Evolutionary conservation across 2,888 invertebrate species (phyloP).

Genomic region (Catocala nupta): DNA sequence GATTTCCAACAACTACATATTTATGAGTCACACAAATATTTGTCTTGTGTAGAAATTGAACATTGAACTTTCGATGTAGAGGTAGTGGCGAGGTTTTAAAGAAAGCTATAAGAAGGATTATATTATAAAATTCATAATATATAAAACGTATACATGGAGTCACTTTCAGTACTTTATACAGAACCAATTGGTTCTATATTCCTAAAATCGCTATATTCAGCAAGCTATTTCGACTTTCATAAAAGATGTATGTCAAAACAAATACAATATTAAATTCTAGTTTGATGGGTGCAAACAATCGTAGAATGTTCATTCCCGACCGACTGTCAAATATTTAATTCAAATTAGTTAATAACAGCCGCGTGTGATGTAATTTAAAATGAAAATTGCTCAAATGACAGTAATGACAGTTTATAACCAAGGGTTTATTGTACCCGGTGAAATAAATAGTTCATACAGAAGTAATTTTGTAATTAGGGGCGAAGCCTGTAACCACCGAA

Average conservation of each 20-base stretch:
- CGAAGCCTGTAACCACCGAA: conserved; percentile 31
- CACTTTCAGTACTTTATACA: too few species aligned
- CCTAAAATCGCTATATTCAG: too few species aligned
- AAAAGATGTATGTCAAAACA: conserved; percentile 26
- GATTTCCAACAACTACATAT: too few species aligned
- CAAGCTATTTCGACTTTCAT: background rate
- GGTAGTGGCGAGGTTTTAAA: too few species aligned
- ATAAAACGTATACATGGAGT: too few species aligned
- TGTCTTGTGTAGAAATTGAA: too few species aligned
- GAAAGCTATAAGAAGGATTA: too few species aligned
- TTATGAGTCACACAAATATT: too few species aligned
- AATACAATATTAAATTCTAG: conserved; percentile 43
- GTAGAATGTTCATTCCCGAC: conserved; percentile 42
- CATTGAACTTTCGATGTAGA: too few species aligned
- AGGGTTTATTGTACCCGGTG: conserved; percentile 21
- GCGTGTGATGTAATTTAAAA: conserved; percentile 41
- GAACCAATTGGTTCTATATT: too few species aligned
- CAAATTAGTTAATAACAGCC: conserved; percentile 35
- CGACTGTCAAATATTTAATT: conserved; percentile 43
- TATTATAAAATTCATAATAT: too few species aligned
- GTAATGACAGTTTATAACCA: conserved; percentile 33
- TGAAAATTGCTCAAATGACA: conserved; percentile 29
- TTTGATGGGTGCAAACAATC: conserved; percentile 31
- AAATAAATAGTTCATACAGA: conserved; percentile 41
- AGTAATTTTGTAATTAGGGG: conserved; percentile 44